Conservation (phyloP, 2,113 vertebrate genomes). For the Propithecus coquereli region DNA sequence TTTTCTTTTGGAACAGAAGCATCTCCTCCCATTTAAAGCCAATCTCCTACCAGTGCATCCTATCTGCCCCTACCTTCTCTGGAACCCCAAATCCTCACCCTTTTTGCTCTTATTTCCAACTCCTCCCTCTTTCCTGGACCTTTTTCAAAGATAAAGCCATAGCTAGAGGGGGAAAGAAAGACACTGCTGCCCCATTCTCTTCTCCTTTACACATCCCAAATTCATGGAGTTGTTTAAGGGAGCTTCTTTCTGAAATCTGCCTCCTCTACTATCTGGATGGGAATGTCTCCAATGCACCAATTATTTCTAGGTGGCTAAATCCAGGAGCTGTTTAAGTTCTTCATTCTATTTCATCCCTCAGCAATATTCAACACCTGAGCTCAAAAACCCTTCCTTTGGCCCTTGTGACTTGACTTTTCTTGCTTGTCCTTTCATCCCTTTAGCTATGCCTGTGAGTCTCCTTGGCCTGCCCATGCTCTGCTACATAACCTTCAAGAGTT, state of each 20-base stretch:
- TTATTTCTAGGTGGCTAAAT: neutral
- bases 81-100: neutral
- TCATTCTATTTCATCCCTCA: neutral
- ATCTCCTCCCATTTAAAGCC: neutral
- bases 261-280: neutral
- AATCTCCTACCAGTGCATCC: neutral
- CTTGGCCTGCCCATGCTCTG: neutral
- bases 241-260: neutral
- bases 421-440: neutral
- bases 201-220: neutral
- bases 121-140: neutral
- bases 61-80: neutral
- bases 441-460: neutral
- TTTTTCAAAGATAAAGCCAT: neutral
- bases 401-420: neutral
- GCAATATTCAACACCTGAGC: neutral
- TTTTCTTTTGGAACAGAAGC: neutral
- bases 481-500: neutral
- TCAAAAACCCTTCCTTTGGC: neutral
- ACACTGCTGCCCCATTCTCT: neutral
- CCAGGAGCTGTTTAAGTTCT: neutral
- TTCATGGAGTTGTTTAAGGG: neutral
- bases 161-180: neutral
- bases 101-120: neutral
- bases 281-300: neutral